Evolutionary conservation across 2,113 vertebrate species (phyloP).

Genomic region (Poeciliopsis retropinna): DNA sequence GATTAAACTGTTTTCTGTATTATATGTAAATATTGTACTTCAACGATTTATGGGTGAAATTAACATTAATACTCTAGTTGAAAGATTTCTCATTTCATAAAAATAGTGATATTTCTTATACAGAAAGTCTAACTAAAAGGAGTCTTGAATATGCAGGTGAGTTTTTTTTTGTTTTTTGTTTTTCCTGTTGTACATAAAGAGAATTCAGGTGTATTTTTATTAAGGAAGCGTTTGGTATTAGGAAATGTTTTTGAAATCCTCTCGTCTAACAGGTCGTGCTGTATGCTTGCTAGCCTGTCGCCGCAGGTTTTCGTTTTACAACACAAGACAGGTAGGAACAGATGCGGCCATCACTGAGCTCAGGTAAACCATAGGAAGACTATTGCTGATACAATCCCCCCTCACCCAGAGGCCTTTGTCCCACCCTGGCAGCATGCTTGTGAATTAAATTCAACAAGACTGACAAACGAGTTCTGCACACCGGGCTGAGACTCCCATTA

Average conservation of each 20-base stretch:
- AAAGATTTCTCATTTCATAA: slow-evolving; percentile 79
- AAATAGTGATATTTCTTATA: slow-evolving; percentile 90
- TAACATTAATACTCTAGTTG: slow-evolving; percentile 80
- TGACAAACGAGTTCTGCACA: slow-evolving; percentile 42
- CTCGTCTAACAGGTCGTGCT: slow-evolving; percentile 70
- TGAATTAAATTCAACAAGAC: slow-evolving; percentile 54
- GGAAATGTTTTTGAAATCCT: slow-evolving; percentile 64
- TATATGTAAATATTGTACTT: slow-evolving; percentile 83
- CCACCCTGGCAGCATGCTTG: slow-evolving; percentile 45
- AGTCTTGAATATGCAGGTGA: slow-evolving; percentile 86
- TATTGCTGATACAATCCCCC: slow-evolving; percentile 51
- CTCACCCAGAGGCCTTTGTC: slow-evolving; percentile 29
- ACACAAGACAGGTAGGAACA: slow-evolving; percentile 47
- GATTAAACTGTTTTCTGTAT: slow-evolving; percentile 83
- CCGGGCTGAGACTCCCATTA: slow-evolving; percentile 40
- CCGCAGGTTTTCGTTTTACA: slow-evolving; percentile 56
- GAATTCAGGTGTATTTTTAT: slow-evolving; percentile 80
- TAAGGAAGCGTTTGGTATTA: slow-evolving; percentile 70
- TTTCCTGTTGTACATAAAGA: slow-evolving; percentile 76
- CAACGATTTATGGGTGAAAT: slow-evolving; percentile 74
- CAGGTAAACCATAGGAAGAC: slow-evolving; percentile 75
- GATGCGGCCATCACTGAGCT: slow-evolving; percentile 71
- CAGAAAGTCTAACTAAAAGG: slow-evolving; percentile 85
- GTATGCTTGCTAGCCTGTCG: slow-evolving; percentile 59
- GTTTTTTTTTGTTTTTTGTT: no score